Conservation (phyloP, 2,113 vertebrate genomes). For the Chitala chitala region DNA sequence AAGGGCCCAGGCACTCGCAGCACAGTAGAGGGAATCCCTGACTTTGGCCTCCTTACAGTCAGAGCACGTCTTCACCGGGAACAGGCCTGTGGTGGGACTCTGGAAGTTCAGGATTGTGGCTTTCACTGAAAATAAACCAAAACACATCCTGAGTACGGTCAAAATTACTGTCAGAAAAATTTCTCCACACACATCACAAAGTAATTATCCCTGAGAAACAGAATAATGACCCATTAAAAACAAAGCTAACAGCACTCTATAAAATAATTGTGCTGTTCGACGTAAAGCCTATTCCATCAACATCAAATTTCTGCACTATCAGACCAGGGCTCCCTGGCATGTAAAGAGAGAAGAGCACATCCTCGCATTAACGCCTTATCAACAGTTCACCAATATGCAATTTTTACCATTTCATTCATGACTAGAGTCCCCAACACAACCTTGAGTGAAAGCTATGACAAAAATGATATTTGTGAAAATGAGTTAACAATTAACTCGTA, state of each 20-base stretch:
- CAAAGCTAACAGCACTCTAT: no score
- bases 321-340: not conserved
- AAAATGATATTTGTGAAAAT: not conserved
- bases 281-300: no score
- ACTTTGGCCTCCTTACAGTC: conserved; percentile 77
- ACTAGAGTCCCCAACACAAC: not conserved
- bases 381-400: not conserved
- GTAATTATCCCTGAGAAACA: no score
- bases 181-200: no score
- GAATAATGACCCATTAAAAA: no score
- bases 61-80: conserved; percentile 80
- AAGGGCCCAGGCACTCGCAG: conserved; percentile 84
- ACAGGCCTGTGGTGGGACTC: conserved; percentile 89
- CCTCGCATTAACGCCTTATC: not conserved
- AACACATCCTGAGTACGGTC: not conserved
- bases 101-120: conserved; percentile 81
- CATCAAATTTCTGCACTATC: no score
- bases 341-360: not conserved
- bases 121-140: conserved; percentile 67
- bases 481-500: not conserved
- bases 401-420: not conserved
- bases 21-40: conserved; percentile 89
- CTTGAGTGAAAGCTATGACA: not conserved
- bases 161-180: no score
- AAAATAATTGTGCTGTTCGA: no score